phyloP scores from a whole-genome alignment of 2,113 vertebrate genomes.

The Datnioides undecimradiatus region DNA sequence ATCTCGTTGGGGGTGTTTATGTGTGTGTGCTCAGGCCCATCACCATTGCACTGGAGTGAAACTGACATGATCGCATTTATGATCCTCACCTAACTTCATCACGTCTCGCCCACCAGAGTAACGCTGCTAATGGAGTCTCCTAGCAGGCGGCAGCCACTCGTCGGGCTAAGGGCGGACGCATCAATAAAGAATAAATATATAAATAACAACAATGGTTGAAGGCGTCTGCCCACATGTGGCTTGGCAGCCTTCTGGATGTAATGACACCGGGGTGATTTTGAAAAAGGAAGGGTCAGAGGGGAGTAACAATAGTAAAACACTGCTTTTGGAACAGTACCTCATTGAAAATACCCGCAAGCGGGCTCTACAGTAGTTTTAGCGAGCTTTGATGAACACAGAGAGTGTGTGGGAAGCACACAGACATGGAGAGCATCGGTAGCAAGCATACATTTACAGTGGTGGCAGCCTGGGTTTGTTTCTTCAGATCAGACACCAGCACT shows the following conservation, averaged over 20 bases:
- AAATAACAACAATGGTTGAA: constrained; percentile 21
- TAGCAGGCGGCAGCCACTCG: background rate
- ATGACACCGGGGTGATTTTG: constrained; percentile 12
- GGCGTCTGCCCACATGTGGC: constrained; percentile 20
- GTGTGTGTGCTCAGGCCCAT: background rate
- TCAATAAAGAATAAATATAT: constrained; percentile 30
- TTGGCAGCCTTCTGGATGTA: background rate
- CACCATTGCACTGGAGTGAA: constrained; percentile 8
- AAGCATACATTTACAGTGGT: background rate
- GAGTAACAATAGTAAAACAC: constrained; percentile 35
- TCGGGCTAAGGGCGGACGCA: background rate
- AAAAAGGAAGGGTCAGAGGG: constrained; percentile 3
- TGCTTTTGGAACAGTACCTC: constrained; percentile 28
- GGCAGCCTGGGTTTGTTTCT: too few species aligned
- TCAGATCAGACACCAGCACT: too few species aligned
- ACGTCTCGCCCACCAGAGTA: constrained; percentile 15
- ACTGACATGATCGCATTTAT: constrained; percentile 42
- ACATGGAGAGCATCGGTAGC: background rate
- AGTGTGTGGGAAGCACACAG: background rate
- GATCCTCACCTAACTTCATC: constrained; percentile 45
- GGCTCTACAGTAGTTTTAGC: constrained; percentile 1
- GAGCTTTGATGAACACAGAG: constrained; percentile 29
- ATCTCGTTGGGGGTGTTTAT: constrained; percentile 1
- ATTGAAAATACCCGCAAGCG: constrained; percentile 37
- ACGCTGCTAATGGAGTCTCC: constrained; percentile 47